Evolutionary conservation across 2,888 invertebrate species (phyloP), one percentile per base, ranked within the genome.

Genomic region (Erebia ligea): DNA sequence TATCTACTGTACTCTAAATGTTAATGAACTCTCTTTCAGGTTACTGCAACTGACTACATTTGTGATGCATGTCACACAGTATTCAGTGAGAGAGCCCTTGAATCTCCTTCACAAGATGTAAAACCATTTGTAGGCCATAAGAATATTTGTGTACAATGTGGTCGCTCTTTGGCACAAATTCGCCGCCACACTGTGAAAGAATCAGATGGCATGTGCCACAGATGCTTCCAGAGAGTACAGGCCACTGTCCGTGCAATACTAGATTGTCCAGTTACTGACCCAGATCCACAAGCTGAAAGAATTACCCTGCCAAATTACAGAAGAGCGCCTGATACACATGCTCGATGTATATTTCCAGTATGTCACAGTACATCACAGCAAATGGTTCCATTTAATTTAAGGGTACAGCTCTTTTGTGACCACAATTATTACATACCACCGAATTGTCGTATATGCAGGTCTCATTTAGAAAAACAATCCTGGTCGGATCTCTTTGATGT

Each of bases 391-490:
- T 56, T 34, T 62, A 19, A 13, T 3, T 19, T 71, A 40, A 67
- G 70, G 19, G 58, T 71, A n/a, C 67, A 69, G 63, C 67, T 69
- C 11, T 71, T 73, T 67, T 65, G 48, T 19, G 70, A 68, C 9
- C 61, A 71, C 17, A 71, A 73, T 25, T 71, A 67, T 67, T 71
- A 73, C 65, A 64, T 74, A 64, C 72, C 74, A 62, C 65, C 57
- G 21, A 40, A 58, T 63, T 69, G 71, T 69, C 69, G 69, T n/a
- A 73, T 75, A 69, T 74, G 72, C 52, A 45, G 21, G 15, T 62
- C 61, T 5, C 72, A 74, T 69, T 67, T 72, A 56, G 52, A 48
- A 69, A 72, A 52, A 17, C 70, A 72, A 45, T 45, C 48, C 25
- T 74, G 74, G 71, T 19, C 64, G 48, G 19, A 56, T 34, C 40